Evolutionary conservation across 2,888 invertebrate species (phyloP).

Genomic region (Sminthurinus aureus): DNA sequence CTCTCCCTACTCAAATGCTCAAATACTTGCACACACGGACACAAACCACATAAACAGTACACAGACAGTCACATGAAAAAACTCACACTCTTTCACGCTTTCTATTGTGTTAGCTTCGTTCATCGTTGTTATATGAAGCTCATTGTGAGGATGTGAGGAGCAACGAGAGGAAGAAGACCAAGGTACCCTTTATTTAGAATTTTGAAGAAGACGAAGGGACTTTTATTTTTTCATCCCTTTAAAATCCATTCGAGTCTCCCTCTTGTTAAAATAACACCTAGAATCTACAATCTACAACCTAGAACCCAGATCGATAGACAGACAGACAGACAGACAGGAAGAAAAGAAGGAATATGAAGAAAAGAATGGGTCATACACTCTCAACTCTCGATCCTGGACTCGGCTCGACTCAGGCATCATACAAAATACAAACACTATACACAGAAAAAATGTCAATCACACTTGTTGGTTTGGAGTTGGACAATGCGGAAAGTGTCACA

Average conservation of each 20-base stretch:
- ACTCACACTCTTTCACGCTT: not conserved
- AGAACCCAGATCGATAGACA: not conserved
- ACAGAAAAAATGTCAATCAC: conserved; percentile 45
- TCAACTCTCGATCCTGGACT: not conserved
- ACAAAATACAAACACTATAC: conserved; percentile 22
- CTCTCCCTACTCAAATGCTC: no score
- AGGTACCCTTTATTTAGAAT: conserved; percentile 32
- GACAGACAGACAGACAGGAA: not conserved
- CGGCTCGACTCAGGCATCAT: not conserved
- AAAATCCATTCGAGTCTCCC: conserved; percentile 17
- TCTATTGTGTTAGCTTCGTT: conserved; percentile 34
- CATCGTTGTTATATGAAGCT: conserved; percentile 31
- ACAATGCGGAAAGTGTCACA: conserved; percentile 45
- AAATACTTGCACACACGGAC: no score
- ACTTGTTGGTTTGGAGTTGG: conserved; percentile 47
- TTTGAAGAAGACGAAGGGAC: not conserved
- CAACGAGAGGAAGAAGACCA: conserved; percentile 14
- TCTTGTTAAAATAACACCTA: conserved; percentile 5
- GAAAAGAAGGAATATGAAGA: conserved; percentile 8
- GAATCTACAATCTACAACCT: no score
- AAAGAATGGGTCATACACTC: not conserved
- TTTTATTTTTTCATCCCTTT: not conserved
- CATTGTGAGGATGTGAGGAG: conserved; percentile 31
- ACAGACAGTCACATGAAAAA: no score
- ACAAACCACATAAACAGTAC: no score